These are phyloP conservation scores for Ameiurus melas DNA, from an alignment of 2,113 vertebrate genomes.

Conservation along the genomic window DNA sequence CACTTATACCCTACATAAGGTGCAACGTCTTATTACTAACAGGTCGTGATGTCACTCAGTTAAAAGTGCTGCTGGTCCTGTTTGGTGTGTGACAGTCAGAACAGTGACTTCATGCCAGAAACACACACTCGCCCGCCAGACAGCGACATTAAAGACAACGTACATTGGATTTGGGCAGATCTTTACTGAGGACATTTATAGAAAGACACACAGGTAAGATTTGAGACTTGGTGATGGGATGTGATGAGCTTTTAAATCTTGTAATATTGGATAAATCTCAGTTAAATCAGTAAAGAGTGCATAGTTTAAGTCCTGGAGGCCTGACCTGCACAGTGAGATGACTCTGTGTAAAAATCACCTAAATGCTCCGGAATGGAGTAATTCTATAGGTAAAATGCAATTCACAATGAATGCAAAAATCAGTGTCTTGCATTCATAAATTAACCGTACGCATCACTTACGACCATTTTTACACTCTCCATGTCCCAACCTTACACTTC, in stretches of 20 bases:
- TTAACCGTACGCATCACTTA: neutral
- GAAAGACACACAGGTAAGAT: neutral
- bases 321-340: neutral
- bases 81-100: neutral
- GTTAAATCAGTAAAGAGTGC: neutral
- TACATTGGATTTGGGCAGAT: neutral
- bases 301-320: neutral
- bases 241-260: neutral
- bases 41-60: constrained; percentile 37
- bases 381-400: neutral
- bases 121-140: neutral
- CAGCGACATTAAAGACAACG: neutral
- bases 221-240: neutral
- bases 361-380: neutral
- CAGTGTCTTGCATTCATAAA: neutral
- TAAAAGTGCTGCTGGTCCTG: constrained; percentile 24
- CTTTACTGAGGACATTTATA: neutral
- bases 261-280: neutral
- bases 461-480: neutral
- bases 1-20: neutral
- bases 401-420: neutral
- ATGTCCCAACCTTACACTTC: too few relatives aligned
- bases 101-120: constrained; percentile 6
- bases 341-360: too few relatives aligned
- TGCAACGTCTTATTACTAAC: neutral